These are phyloP conservation scores for Drosophila fulvimacula DNA, from an alignment of 2,888 invertebrate genomes.

Conservation along the genomic window DNA sequence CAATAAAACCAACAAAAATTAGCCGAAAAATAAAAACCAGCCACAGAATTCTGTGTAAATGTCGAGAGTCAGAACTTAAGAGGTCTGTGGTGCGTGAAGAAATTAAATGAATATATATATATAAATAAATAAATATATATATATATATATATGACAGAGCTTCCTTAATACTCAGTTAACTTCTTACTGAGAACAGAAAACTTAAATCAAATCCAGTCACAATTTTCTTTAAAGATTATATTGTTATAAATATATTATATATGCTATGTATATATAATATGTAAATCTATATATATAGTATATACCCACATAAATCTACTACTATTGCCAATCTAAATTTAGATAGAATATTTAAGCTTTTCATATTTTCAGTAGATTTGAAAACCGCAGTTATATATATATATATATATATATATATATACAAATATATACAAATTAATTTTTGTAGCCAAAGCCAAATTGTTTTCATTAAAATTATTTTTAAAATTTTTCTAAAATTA, in stretches of 20 bases:
- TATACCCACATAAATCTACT: too few relatives aligned
- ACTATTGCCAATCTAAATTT: too few relatives aligned
- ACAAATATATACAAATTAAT: too few relatives aligned
- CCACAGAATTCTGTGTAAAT: constrained; percentile 43
- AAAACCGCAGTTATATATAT: too few relatives aligned
- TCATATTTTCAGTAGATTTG: too few relatives aligned
- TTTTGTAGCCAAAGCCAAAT: too few relatives aligned
- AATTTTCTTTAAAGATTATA: background rate
- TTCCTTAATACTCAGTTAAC: background rate
- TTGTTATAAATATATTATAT: background rate
- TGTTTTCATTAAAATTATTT: too few relatives aligned
- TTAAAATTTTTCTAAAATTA: too few relatives aligned
- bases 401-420: too few relatives aligned
- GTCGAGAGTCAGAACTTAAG: constrained; percentile 8
- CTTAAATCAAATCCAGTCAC: background rate
- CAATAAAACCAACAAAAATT: constrained; percentile 30
- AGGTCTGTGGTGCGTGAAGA: background rate
- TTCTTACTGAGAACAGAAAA: background rate
- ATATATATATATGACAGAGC: background rate
- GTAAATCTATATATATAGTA: too few relatives aligned
- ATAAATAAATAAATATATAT: background rate
- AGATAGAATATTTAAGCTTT: too few relatives aligned
- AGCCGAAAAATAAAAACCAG: constrained; percentile 47
- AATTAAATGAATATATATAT: background rate
- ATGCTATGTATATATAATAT: too few relatives aligned